Base-by-base conservation (phyloP, 2,797 vertebrate species). In the Euthynnus affinis region DNA sequence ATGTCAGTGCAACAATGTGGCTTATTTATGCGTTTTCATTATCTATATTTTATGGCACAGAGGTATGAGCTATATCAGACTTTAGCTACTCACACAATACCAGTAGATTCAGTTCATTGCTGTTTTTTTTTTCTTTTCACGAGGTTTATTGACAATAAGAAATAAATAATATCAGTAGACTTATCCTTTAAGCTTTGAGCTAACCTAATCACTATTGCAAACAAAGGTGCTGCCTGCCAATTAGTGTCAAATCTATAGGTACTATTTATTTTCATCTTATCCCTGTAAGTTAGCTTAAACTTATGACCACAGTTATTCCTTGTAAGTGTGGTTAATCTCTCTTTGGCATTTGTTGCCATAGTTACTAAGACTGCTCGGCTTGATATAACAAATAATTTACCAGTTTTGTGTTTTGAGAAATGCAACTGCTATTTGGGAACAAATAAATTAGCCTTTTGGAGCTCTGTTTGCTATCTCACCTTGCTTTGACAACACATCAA, bases 301-400 rank as follows among this genome's bases (percentile, higher is more conserved):
- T 22, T 53, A 37, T 46, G 25, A 29, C 42, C 34, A 25, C 29
- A 48, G 57, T 49, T 67, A 20, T 20, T 49, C 10, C 27, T 56
- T 29, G 6, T 51, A 58, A 51, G 5, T 53, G 27, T 42, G 46
- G 59, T 32, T 37, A 10, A 40, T 74, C 42, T 46, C 4, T 58
- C 25, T 76, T 34, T 71, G 48, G 9, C 1, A 4, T 68, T 51
- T 74, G 63, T 77, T 78, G 51, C 59, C 55, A 65, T 65, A 29
- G 65, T 17, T 70, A 32, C 40, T 22, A 46, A 18, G 60, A 27
- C 49, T 56, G 29, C 46, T 48, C 49, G 17, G 7, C 48, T 65
- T 53, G 32, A 10, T 34, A 9, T 9, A 40, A 60, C 18, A 14
- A 57, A 42, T 40, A 15, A 25, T 40, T 61, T 1, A 37, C 25